Base-by-base conservation (phyloP, 1,140 invertebrate species). In the Heliconius melpomene region DNA sequence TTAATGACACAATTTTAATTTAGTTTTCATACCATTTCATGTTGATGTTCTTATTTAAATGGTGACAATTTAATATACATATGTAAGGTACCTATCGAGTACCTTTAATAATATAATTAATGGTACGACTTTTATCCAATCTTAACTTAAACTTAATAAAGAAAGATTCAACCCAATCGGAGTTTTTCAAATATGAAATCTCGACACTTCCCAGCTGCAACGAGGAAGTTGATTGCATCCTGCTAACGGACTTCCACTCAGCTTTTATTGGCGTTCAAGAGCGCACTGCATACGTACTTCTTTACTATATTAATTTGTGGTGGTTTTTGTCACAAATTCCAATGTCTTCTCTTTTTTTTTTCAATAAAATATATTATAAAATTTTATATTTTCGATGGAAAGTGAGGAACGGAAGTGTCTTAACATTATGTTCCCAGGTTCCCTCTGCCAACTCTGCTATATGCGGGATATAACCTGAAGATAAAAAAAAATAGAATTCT, bases 221-320 rank as follows among this genome's bases (percentile, higher is more conserved):
- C 66, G 73, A 60, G 74, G 57, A 75, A 78, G 74, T 79, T 82
- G 77, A 82, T 82, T 79, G 77, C 77, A 82, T 82, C 80, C 80
- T 82, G 79, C 76, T 46, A 72, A 72, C 79, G 75, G 74, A 73
- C 79, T 77, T 80, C 74, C 52, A 73, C 60, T 71, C 70, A 57
- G 78, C 77, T 72, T 70, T 75, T 78, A 66, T 60, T 60, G 60
- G 74, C n/a, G 54, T 71, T 72, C 50, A n/a, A 78, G 46, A 75
- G 74, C 46, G 36, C 50, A 72, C 73, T 75, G 76, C n/a, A 72
- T 72, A 72, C 32, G 60, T 66, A 26, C 60, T 66, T n/a, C n/a
- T 57, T 26, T 6, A 3, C 23, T 26, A 11, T 66, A 46, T 46
- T 46, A 66, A 23, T 66, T 29, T 66, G 23, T n/a, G 11, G 13